These are phyloP conservation scores for Nebria ingens DNA, from an alignment of 1,140 invertebrate genomes.

Conservation along the genomic window DNA sequence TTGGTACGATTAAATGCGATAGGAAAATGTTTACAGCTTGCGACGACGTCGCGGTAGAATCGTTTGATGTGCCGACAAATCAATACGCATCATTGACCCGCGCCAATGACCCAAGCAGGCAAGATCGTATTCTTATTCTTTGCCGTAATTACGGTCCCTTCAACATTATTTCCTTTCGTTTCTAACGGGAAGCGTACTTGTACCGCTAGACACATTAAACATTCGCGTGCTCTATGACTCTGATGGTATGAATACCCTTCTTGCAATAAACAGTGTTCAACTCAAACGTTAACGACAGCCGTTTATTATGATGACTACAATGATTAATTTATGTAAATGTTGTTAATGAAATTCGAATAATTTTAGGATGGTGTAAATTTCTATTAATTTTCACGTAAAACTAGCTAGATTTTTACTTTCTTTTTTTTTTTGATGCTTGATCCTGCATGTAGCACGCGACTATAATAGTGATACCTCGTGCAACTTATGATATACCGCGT, in stretches of 20 bases:
- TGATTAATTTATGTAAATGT: too few relatives aligned
- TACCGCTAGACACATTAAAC: neutral
- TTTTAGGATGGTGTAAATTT: too few relatives aligned
- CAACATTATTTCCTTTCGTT: neutral
- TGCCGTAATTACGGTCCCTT: neutral
- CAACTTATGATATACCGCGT: neutral
- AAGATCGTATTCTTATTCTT: too few relatives aligned
- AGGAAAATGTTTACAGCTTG: neutral
- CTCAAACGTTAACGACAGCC: too few relatives aligned
- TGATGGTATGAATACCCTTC: too few relatives aligned
- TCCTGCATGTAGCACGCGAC: neutral
- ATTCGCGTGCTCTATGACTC: neutral
- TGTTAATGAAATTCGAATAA: too few relatives aligned
- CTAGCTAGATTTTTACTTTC: too few relatives aligned
- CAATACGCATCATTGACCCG: slow-evolving; percentile 5
- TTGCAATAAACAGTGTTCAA: too few relatives aligned
- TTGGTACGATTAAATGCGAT: neutral
- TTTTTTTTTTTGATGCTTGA: too few relatives aligned
- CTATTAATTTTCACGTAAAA: too few relatives aligned
- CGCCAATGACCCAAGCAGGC: neutral
- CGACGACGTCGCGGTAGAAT: neutral
- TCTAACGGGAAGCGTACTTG: neutral
- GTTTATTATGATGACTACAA: too few relatives aligned
- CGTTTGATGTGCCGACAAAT: neutral
- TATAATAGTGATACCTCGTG: neutral